A percentile compares a stretch with the other conserved stretches of the same genome.
Evolutionary conservation across 2,797 vertebrate species (phyloP).

Genomic region (Sebastolobus alascanus): DNA sequence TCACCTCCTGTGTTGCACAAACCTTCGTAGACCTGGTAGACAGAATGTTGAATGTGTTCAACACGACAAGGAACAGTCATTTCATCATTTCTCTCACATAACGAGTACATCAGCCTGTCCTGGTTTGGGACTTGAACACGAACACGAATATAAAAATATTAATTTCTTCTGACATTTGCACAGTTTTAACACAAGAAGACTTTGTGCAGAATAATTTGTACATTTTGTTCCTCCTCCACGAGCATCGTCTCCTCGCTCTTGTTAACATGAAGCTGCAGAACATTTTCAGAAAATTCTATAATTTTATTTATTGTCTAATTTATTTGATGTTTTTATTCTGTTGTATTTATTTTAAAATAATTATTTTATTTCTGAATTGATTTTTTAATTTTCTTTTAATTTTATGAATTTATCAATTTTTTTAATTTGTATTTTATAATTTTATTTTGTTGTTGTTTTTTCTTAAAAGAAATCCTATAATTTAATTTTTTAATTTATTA

Average conservation of each 20-base stretch:
- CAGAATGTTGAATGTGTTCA: background rate
- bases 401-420: no score
- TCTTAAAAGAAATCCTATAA: no score
- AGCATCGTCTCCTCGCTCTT: background rate
- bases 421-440: background rate
- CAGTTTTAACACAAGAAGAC: background rate
- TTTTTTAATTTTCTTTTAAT: no score
- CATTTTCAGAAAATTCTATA: background rate
- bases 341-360: background rate
- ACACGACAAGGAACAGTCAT: background rate
- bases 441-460: no score
- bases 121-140: background rate
- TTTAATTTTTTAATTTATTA: no score
- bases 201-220: background rate
- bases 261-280: background rate
- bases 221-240: background rate
- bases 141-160: no score
- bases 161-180: background rate
- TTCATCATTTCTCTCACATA: background rate
- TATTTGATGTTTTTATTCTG: background rate
- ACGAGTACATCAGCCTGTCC: background rate
- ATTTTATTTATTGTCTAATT: background rate
- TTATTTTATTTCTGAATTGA: no score
- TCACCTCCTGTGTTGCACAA: no score
- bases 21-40: background rate